These are phyloP conservation scores for Leptopilina drosophilae DNA, from an alignment of 2,888 invertebrate genomes.

Conservation along the genomic window DNA sequence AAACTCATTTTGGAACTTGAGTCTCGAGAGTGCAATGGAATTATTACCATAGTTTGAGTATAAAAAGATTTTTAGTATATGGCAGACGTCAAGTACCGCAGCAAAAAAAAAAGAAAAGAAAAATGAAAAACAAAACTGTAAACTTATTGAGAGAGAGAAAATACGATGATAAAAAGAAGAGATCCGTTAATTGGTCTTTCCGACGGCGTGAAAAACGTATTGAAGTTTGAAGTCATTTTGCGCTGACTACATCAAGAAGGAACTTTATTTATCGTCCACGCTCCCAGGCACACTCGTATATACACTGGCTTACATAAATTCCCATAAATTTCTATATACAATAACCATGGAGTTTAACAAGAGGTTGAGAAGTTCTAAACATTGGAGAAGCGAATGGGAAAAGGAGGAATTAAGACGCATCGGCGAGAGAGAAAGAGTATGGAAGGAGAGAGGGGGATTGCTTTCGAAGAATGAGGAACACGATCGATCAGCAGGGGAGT, in stretches of 20 bases:
- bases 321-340: background rate
- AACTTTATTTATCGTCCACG: slow-evolving; percentile 39
- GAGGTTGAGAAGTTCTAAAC: slow-evolving; percentile 7
- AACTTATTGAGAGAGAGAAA: background rate
- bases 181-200: slow-evolving; percentile 34
- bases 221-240: slow-evolving; percentile 16
- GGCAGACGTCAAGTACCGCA: background rate
- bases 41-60: background rate
- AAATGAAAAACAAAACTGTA: slow-evolving; percentile 14
- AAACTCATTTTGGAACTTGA: slow-evolving; percentile 4
- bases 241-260: background rate
- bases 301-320: slow-evolving; percentile 49
- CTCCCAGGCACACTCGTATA: slow-evolving; percentile 45
- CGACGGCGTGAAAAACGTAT: slow-evolving; percentile 35
- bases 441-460: too few relatives aligned
- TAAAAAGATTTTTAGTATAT: slow-evolving; percentile 5
- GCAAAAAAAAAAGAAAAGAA: too few relatives aligned
- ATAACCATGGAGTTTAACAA: slow-evolving; percentile 17
- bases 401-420: too few relatives aligned
- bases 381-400: slow-evolving; percentile 25
- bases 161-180: background rate
- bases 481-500: too few relatives aligned
- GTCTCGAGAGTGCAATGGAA: background rate
- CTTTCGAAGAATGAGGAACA: too few relatives aligned
- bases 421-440: too few relatives aligned